These are phyloP conservation scores for Gasteruption jaculator DNA, from an alignment of 2,888 invertebrate species.

Conservation along the genomic window DNA sequence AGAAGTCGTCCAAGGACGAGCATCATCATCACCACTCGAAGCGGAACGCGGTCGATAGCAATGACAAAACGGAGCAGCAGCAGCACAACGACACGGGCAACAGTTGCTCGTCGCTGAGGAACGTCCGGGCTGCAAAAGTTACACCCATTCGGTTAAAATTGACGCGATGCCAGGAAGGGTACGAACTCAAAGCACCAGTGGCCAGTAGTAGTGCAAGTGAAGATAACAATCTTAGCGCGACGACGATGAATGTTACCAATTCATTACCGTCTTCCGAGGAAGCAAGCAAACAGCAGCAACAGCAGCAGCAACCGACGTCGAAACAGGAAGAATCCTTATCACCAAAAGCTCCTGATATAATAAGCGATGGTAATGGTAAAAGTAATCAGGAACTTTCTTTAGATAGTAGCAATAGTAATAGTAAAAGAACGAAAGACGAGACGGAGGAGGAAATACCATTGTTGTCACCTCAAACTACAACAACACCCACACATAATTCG, in stretches of 20 bases:
- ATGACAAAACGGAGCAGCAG: slow-evolving; percentile 7
- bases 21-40: slow-evolving; percentile 15
- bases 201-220: slow-evolving; percentile 25
- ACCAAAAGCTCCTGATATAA: too few species aligned
- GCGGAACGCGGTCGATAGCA: slow-evolving; percentile 14
- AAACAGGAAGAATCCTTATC: too few species aligned
- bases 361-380: too few species aligned
- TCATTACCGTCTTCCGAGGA: slow-evolving; percentile 14
- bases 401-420: too few species aligned
- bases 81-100: slow-evolving; percentile 20
- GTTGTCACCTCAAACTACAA: slow-evolving; percentile 19
- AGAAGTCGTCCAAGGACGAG: slow-evolving; percentile 13
- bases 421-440: too few species aligned
- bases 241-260: slow-evolving; percentile 34
- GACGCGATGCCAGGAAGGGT: slow-evolving; percentile 76
- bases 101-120: slow-evolving; percentile 54
- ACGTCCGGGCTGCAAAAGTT: slow-evolving; percentile 64
- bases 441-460: slow-evolving; percentile 21
- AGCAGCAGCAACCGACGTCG: neutral
- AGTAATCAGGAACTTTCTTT: too few species aligned
- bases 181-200: slow-evolving; percentile 51
- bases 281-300: slow-evolving; percentile 2
- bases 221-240: too few species aligned
- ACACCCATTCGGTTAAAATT: slow-evolving; percentile 82
- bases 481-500: slow-evolving; percentile 29